phyloP scores from a whole-genome alignment of 2,888 invertebrate species.

The Lydus trimaculatus region DNA sequence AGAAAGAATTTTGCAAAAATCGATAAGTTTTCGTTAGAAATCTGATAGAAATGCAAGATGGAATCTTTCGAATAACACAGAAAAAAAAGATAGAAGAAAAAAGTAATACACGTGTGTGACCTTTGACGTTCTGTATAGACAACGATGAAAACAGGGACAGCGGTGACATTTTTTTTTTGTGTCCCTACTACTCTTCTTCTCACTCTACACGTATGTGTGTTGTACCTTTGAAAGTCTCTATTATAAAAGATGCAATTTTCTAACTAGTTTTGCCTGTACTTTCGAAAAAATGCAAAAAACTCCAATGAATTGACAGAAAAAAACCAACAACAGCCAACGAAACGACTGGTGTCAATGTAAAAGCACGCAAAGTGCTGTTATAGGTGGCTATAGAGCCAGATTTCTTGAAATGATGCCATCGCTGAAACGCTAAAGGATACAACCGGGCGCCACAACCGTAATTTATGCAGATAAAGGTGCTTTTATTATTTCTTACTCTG shows the following conservation, averaged over 20 bases:
- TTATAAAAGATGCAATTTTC: constrained; percentile 3
- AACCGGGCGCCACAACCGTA: constrained; percentile 31
- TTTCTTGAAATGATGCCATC: constrained; percentile 33
- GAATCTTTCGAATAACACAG: not conserved
- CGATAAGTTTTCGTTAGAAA: not conserved
- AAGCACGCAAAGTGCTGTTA: constrained; percentile 27
- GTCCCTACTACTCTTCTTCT: no score
- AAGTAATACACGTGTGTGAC: constrained; percentile 15
- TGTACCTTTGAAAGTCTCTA: not conserved
- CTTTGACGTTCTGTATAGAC: constrained; percentile 15
- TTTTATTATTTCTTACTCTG: not conserved
- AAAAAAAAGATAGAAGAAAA: not conserved
- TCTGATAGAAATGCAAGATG: not conserved
- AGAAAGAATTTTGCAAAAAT: not conserved
- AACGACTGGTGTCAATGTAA: constrained; percentile 16
- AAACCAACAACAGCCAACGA: not conserved
- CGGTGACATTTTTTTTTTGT: constrained; percentile 8
- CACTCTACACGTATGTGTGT: not conserved
- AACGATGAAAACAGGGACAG: constrained; percentile 7
- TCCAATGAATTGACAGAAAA: not conserved
- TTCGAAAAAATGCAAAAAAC: not conserved
- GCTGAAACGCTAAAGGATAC: constrained; percentile 20
- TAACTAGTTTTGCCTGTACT: not conserved
- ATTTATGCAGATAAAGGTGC: constrained; percentile 28
- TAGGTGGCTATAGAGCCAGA: constrained; percentile 19